Base-by-base conservation (phyloP, 2,888 invertebrate species). In the Scaptodrosophila latifasciaeformis region DNA sequence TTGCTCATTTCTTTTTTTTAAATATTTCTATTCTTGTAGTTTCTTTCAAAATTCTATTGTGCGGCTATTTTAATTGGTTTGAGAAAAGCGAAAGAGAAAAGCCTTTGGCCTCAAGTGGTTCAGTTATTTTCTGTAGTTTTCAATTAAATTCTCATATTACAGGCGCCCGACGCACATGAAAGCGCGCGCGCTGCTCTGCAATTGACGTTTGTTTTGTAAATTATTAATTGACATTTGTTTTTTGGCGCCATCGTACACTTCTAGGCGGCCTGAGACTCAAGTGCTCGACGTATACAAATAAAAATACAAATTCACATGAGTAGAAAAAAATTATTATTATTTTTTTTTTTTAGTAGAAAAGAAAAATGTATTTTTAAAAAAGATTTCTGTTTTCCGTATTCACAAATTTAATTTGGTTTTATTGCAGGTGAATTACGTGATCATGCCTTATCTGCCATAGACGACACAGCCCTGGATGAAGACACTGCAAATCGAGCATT, bases 201-300 rank as follows among this genome's bases (percentile, higher is more conserved):
- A 37, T 37, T 37, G 67, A 55, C 54, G 43, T 54, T 63, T 39
- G 49, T 66, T 69, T 51, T 49, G n/a, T 50, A 49, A 74, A 66
- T 67, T 74, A 50, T 64, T 61, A 70, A 65, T 62, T 62, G 67
- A 60, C 61, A 62, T 65, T 65, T 59, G 63, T 34, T n/a, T n/a
- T n/a, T 60, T 65, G 65, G 71, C 75, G 71, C 70, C 70, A 61
- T 17, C 30, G 24, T 4, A 27, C 27, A 27, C 9, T 6, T 27
- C 4, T 27, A 27, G 27, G 29, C 24, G 57, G 27, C 44, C 37
- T 51, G 52, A 39, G 47, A 47, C 47, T 42, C 48, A 59, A 64
- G 59, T 63, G 53, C n/a, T n/a, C n/a, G n/a, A n/a, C 49, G 54
- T 40, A 37, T 24, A 48, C 49, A 59, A 44, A 31, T 44, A 47